phyloP scores from a whole-genome alignment of 2,113 vertebrate genomes.

The Tyto alba region DNA sequence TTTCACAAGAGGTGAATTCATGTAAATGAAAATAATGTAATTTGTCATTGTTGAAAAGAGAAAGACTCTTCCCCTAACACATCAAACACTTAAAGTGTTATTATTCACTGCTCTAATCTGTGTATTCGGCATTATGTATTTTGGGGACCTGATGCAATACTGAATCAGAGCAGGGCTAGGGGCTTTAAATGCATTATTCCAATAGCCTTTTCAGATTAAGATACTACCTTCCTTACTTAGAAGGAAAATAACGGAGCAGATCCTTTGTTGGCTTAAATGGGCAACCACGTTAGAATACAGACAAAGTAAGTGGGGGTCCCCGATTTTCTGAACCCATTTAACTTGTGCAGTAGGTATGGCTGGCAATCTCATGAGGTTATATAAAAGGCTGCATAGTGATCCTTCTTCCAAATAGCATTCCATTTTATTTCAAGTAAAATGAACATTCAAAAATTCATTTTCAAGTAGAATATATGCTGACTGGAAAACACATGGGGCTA shows the following conservation, averaged over 20 bases:
- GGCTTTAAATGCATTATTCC: neutral
- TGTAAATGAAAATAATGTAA: neutral
- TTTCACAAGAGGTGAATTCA: neutral
- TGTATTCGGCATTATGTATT: neutral
- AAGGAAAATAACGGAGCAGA: neutral
- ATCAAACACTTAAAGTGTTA: neutral
- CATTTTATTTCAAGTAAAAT: neutral
- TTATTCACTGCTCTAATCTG: neutral
- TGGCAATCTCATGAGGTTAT: neutral
- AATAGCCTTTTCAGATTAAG: neutral
- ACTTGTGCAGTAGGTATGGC: neutral
- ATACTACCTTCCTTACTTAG: neutral
- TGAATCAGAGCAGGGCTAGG: neutral
- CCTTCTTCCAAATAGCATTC: neutral
- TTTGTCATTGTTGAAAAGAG: neutral
- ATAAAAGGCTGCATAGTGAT: neutral
- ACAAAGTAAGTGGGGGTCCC: neutral
- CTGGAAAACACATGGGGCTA: neutral
- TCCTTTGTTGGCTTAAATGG: neutral
- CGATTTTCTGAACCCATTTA: neutral
- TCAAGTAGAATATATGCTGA: neutral
- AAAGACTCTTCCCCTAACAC: neutral
- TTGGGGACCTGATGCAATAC: neutral
- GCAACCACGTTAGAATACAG: neutral
- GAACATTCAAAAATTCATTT: neutral